phyloP scores from a whole-genome alignment of 2,797 vertebrate genomes.

The Poliocrania exsul region DNA sequence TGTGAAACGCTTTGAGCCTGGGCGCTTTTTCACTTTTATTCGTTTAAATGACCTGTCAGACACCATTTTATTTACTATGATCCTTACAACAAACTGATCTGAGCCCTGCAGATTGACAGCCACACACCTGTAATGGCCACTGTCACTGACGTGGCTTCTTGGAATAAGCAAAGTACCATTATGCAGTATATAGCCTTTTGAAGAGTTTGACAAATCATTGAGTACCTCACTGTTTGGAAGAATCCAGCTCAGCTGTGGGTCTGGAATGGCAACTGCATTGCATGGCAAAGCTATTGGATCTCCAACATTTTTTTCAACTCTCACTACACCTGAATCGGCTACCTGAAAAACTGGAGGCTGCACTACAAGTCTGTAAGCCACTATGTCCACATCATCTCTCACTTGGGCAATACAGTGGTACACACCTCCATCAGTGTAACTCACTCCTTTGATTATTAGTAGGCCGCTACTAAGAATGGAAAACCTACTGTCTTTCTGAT shows the following conservation, averaged over 20 bases:
- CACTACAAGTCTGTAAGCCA: conserved; percentile 80
- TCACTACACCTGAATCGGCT: conserved; percentile 56
- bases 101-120: conserved; percentile 85
- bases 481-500: conserved; percentile 72
- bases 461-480: conserved; percentile 79
- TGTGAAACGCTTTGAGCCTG: conserved; percentile 71
- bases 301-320: conserved; percentile 75
- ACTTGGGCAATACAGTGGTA: conserved; percentile 87
- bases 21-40: conserved; percentile 62
- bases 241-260: conserved; percentile 87
- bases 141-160: conserved; percentile 76
- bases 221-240: conserved; percentile 81
- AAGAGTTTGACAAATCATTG: conserved; percentile 72
- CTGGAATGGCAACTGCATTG: conserved; percentile 76
- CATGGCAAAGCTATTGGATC: conserved; percentile 81
- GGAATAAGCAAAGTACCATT: conserved; percentile 85
- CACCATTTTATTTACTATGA: conserved; percentile 78
- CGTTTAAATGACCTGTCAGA: conserved; percentile 65
- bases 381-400: conserved; percentile 73
- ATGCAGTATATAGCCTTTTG: conserved; percentile 72
- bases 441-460: conserved; percentile 75
- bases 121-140: conserved; percentile 89
- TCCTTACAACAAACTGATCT: conserved; percentile 78
- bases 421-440: conserved; percentile 80
- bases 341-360: conserved; percentile 77